A percentile compares a stretch with the other conserved stretches of the same genome.
phyloP scores from a whole-genome alignment of 2,888 invertebrate species.

The Chrysopilus asiliformis region DNA sequence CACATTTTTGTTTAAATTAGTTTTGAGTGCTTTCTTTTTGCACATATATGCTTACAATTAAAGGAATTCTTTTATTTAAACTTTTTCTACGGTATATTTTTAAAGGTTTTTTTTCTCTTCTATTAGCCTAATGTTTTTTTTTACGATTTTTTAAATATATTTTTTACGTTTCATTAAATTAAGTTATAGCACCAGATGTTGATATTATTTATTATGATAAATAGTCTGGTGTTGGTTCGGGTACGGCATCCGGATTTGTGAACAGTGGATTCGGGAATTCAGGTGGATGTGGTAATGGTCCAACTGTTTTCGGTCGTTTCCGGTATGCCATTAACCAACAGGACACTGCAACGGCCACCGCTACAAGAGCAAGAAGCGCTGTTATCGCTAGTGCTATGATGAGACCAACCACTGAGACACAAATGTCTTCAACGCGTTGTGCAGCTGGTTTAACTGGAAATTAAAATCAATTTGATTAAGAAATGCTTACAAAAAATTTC shows the following conservation, averaged over 20 bases:
- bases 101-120: conserved; percentile 7
- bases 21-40: conserved; percentile 23
- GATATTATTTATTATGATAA: conserved; percentile 37
- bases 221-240: conserved; percentile 74
- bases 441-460: conserved; percentile 37
- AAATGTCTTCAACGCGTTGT: conserved; percentile 64
- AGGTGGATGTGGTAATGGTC: conserved; percentile 86
- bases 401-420: conserved; percentile 86
- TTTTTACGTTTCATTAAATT: conserved; percentile 8
- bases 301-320: conserved; percentile 71
- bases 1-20: conserved; percentile 1
- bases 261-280: conserved; percentile 92
- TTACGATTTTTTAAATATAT: conserved; percentile 9
- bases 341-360: conserved; percentile 86
- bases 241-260: conserved; percentile 65
- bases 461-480: too few relatives aligned
- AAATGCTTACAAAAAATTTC: background rate
- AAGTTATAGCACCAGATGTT: conserved; percentile 10
- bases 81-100: conserved; percentile 17
- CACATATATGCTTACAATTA: conserved; percentile 25
- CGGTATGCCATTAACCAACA: conserved; percentile 93
- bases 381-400: conserved; percentile 87
- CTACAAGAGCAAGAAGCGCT: conserved; percentile 78
- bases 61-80: conserved; percentile 5
- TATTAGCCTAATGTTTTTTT: conserved; percentile 6